These are phyloP conservation scores for Aratinga solstitialis DNA, from an alignment of 2,797 vertebrate genomes.

Conservation along the genomic window DNA sequence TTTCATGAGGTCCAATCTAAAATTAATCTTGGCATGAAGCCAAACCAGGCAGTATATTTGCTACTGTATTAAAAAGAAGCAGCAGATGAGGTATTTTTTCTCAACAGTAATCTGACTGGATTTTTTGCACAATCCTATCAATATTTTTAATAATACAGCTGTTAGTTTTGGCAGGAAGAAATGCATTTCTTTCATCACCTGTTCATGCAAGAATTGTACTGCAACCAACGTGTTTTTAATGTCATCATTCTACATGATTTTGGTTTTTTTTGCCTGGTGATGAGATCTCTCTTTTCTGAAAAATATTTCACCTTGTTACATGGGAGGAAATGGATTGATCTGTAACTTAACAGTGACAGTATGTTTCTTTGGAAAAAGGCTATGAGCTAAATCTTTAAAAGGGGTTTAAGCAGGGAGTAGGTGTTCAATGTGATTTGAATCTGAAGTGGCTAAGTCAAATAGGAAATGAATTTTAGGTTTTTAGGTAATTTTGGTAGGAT, in stretches of 20 bases:
- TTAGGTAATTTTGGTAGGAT: background rate
- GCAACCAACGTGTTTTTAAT: background rate
- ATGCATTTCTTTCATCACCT: constrained; percentile 1
- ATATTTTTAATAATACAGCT: constrained; percentile 65
- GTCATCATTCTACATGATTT: background rate
- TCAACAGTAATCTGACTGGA: constrained; percentile 51
- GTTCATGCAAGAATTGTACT: background rate
- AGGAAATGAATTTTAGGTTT: background rate
- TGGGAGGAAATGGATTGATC: background rate
- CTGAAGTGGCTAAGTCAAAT: background rate
- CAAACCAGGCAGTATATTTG: constrained; percentile 69
- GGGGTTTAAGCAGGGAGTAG: background rate
- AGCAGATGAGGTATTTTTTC: constrained; percentile 63
- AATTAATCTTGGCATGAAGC: constrained; percentile 64
- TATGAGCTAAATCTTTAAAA: background rate
- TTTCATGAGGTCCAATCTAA: constrained; percentile 70
- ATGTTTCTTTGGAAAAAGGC: background rate
- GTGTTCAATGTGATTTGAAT: background rate
- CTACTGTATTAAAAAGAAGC: constrained; percentile 65
- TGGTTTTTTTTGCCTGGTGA: background rate
- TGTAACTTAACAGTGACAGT: background rate
- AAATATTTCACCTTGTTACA: background rate
- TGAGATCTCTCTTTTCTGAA: background rate
- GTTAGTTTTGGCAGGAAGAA: constrained; percentile 53
- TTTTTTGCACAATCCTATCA: constrained; percentile 52